phyloP scores from a whole-genome alignment of 2,888 invertebrate species.

The Melanotus villosus region DNA sequence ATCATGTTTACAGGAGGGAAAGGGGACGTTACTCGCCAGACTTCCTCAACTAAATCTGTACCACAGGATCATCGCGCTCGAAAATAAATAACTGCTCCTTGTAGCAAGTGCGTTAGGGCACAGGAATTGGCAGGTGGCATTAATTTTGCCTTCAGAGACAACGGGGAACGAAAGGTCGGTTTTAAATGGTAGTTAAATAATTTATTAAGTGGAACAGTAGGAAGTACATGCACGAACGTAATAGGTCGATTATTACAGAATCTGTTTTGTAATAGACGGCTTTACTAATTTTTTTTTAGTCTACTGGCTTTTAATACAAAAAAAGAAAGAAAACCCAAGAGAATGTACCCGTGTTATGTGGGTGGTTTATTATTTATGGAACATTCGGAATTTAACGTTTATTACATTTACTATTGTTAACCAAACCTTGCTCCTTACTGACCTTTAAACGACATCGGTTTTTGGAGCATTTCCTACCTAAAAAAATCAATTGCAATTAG shows the following conservation, averaged over 20 bases:
- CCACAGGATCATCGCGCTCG: conserved; percentile 51
- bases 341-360: conserved; percentile 4
- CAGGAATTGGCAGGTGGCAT: conserved; percentile 49
- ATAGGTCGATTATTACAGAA: conserved; percentile 56
- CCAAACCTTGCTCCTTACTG: not conserved
- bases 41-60: conserved; percentile 65
- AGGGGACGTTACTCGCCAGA: conserved; percentile 57
- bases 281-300: conserved; percentile 26
- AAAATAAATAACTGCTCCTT: conserved; percentile 50
- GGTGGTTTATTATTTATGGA: conserved; percentile 14
- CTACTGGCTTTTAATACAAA: not conserved
- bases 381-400: conserved; percentile 8
- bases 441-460: no score
- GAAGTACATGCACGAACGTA: conserved; percentile 52
- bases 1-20: conserved; percentile 54
- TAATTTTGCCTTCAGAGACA: conserved; percentile 21
- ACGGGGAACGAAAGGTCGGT: conserved; percentile 32
- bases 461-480: no score
- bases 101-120: conserved; percentile 39
- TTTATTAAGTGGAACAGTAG: conserved; percentile 51
- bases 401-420: not conserved
- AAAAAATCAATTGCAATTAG: no score
- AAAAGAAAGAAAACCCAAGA: not conserved
- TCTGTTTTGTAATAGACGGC: conserved; percentile 44
- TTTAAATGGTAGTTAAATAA: conserved; percentile 36